Evolutionary conservation across 2,797 vertebrate species (phyloP).

Genomic region (Galagoides demidoff): DNA sequence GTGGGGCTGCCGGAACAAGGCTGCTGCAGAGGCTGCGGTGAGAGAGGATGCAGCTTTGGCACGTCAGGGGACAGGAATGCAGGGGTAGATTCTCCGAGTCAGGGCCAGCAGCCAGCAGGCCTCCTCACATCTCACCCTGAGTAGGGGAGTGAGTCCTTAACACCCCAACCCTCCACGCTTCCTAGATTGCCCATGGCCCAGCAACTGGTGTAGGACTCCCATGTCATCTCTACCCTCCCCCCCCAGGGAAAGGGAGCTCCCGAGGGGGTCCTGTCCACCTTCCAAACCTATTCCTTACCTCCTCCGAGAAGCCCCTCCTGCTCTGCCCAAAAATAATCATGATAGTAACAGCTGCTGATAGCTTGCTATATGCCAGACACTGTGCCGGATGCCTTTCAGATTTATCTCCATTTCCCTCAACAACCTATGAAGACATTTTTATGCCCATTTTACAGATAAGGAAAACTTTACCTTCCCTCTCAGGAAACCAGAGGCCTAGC

Average conservation of each 20-base stretch:
- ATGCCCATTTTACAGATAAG: constrained; percentile 7
- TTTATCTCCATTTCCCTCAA: background rate
- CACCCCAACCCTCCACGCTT: background rate
- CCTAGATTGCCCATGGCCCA: background rate
- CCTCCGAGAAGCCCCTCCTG: background rate
- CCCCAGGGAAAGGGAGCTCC: background rate
- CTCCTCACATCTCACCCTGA: background rate
- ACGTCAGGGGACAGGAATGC: constrained; percentile 62
- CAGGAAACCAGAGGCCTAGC: background rate
- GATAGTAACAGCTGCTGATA: too few species aligned
- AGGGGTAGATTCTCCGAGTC: background rate
- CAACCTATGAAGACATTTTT: background rate
- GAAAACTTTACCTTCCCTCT: background rate
- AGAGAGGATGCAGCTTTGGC: background rate
- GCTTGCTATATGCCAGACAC: background rate
- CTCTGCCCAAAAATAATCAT: background rate
- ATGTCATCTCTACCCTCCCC: background rate
- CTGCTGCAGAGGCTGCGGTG: accelerated
- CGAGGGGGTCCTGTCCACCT: background rate
- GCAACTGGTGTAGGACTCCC: background rate
- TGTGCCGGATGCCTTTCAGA: background rate
- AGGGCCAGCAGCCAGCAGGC: background rate
- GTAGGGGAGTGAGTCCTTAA: background rate
- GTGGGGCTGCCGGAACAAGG: background rate
- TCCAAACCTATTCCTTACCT: background rate